A percentile compares a stretch with the other conserved stretches of the same genome.
phyloP scores from a whole-genome alignment of 2,888 invertebrate species.

The Gortyna flavago region DNA sequence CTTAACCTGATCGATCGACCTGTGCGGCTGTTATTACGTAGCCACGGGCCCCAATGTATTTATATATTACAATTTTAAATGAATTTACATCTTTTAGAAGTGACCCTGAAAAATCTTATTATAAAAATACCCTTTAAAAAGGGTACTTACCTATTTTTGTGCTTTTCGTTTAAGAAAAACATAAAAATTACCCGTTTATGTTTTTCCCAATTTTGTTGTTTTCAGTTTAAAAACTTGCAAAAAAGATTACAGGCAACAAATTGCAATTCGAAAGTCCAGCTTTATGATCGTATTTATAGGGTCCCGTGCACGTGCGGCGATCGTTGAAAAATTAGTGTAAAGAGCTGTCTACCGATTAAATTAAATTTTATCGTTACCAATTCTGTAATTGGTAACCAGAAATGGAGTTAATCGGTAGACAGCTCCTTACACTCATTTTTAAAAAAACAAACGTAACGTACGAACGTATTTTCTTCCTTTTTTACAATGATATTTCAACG shows the following conservation, averaged over 20 bases:
- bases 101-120: no score
- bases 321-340: no score
- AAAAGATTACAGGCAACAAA: neutral
- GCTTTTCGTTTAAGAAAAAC: no score
- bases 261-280: neutral
- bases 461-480: no score
- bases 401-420: neutral
- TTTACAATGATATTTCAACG: neutral
- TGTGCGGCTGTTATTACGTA: no score
- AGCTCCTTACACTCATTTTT: no score
- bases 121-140: neutral
- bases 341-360: neutral
- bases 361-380: neutral
- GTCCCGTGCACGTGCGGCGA: no score
- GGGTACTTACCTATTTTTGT: no score
- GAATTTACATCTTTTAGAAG: neutral
- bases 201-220: neutral
- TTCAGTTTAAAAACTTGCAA: neutral
- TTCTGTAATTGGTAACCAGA: neutral
- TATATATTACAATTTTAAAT: neutral
- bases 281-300: neutral
- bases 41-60: no score
- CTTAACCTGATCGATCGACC: no score
- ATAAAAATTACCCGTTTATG: neutral
- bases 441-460: no score